Evolutionary conservation across 2,888 invertebrate species (phyloP), one percentile per base, ranked within the genome.

Genomic region (Chloroclysta siterata): DNA sequence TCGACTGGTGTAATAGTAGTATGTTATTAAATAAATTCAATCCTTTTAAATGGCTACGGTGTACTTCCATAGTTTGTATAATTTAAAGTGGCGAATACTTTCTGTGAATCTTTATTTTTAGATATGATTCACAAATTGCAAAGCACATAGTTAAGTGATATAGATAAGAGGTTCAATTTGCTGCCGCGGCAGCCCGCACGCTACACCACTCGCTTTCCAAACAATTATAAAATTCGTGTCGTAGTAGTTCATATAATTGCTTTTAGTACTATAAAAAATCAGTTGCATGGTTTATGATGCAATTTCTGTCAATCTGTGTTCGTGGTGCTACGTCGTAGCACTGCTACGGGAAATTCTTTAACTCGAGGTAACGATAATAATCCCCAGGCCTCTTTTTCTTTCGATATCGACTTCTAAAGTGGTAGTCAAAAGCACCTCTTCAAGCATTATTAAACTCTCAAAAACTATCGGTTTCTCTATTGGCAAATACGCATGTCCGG

Each of bases 121-220:
- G 11, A 46, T 10, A 11, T 44, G 14, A 44, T 17, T 46, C 39
- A 41, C 46, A 36, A 47, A 46, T 10, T 22, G 7, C 50, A 29
- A 54, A 44, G 11, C 15, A 15, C 17, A 8, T 15, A 36, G 46
- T 46, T 44, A 44, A 46, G 36, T 41, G 41, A 13, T 53, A 55
- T 15, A 29, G 36, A 48, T 48, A 60, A 39, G 22, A 10, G 8
- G 55, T 41, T 39, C 36, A 36, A 52, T 41, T 54, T 28, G 44
- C 33, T 41, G 58, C 66, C 79, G 82, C 78, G 84, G 83, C 82
- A 84, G 87, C 83, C 83, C 83, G 81, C 80, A 76, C 74, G 72
- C 68, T 71, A 69, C 65, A 58, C 63, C 65, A 58, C 63, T 68
- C 65, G 63, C 58, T 63, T 60, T 67, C 22, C 50, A 61, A 58